Conservation (phyloP, 2,797 vertebrate genomes). For the Gymnopithys bicolor region DNA sequence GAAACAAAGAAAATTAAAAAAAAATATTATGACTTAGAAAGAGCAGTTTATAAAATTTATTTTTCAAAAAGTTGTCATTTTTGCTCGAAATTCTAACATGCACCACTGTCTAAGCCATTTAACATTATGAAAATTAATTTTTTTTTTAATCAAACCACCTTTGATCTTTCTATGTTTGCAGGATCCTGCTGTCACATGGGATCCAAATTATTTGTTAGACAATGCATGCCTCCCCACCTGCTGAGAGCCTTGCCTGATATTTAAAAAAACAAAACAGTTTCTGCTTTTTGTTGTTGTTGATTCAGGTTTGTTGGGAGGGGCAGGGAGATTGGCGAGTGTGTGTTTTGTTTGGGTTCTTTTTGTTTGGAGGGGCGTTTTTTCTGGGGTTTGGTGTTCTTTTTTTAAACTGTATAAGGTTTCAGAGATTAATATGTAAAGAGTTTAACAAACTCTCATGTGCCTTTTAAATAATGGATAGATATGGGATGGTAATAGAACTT, state of each 20-base stretch:
- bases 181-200: background rate
- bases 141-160: constrained; percentile 38
- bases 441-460: constrained; percentile 68
- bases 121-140: background rate
- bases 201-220: background rate
- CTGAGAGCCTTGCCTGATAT: background rate
- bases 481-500: constrained; percentile 27
- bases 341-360: background rate
- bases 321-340: background rate
- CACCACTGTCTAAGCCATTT: background rate
- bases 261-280: background rate
- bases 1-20: background rate
- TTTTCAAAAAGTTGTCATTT: background rate
- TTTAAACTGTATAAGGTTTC: background rate
- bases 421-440: constrained; percentile 43
- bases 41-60: background rate
- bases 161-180: constrained; percentile 30
- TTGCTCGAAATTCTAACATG: background rate
- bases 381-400: background rate
- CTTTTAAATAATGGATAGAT: constrained; percentile 69
- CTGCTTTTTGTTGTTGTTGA: background rate
- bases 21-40: background rate
- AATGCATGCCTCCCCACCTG: background rate
- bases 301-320: background rate
- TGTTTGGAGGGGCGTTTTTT: background rate